Base-by-base conservation (phyloP, 2,797 vertebrate genomes). In the Megaceryle alcyon region DNA sequence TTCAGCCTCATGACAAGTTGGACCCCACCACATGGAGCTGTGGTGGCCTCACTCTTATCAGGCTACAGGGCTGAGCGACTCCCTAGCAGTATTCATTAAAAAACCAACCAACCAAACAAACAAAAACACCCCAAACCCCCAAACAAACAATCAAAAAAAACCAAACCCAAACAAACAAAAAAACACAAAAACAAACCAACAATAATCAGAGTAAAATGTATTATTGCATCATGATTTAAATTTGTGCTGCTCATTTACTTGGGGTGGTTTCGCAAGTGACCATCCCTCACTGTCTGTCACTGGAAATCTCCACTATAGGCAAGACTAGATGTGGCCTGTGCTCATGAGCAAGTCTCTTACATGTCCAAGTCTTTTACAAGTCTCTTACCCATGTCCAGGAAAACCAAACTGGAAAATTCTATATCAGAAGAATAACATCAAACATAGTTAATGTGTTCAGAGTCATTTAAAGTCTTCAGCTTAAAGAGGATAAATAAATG, bases 11-110 rank as follows among this genome's bases (percentile, higher is more conserved):
- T 12, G 7, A 19, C 49, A 64, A 15, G 18, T 15, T 60, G 49
- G 29, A 56, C 29, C 17, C n/a, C 13, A 25, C 26, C 14, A 39
- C 10, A 25, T 15, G 43, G 43, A 75, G 25, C 22, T 57, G 21
- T 9, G 14, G 11, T 0, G 0, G 25, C 6, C 21, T 86, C 43
- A 35, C 7, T 3, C 7, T 15, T 71, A 37, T 21, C 15, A 66
- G 29, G 8, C 25, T 35, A 68, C n/a, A 49, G 17, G n/a, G 35
- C 17, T 14, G 23, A 49, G 25, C 8, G 49, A 48, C n/a, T 35
- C n/a, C 8, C 17, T 35, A 35, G 12, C 6, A 35, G 8, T 49
- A 49, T 68, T 68, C 49, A 48, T 48, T 48, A 39, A 39, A 13
- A 51, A 26, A 28, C 44, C 35, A 35, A 35, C 35, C 35, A 35